Conservation (phyloP, 2,888 invertebrate species). For the Epistrophe grossulariae region DNA sequence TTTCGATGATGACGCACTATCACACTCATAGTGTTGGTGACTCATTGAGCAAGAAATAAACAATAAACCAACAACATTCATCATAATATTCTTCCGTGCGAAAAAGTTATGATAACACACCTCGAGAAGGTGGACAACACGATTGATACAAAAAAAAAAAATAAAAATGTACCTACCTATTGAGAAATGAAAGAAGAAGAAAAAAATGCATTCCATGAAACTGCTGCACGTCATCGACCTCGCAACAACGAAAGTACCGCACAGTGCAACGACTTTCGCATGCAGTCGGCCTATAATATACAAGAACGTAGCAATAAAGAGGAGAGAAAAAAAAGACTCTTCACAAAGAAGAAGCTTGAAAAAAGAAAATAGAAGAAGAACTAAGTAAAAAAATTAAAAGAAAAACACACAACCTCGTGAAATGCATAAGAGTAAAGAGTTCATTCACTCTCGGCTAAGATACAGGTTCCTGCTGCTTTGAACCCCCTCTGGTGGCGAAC, state of each 20-base stretch:
- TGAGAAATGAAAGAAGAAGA: slow-evolving; percentile 6
- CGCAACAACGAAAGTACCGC: slow-evolving; percentile 78
- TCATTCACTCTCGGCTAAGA: slow-evolving; percentile 73
- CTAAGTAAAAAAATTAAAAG: slow-evolving; percentile 34
- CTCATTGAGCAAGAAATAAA: slow-evolving; percentile 34
- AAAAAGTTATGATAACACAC: slow-evolving; percentile 51
- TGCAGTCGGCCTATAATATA: slow-evolving; percentile 61
- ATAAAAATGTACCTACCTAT: background rate
- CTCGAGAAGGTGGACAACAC: slow-evolving; percentile 47
- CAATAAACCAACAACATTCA: slow-evolving; percentile 28
- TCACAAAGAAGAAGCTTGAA: slow-evolving; percentile 64
- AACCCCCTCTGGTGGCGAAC: slow-evolving; percentile 4
- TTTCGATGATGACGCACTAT: slow-evolving; percentile 71
- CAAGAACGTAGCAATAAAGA: slow-evolving; percentile 42
- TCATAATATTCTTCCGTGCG: slow-evolving; percentile 21
- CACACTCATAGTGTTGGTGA: slow-evolving; percentile 31
- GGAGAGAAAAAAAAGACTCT: slow-evolving; percentile 48
- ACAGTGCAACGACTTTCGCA: slow-evolving; percentile 77
- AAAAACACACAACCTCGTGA: slow-evolving; percentile 74
- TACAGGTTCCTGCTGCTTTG: slow-evolving; percentile 69
- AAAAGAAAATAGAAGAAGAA: slow-evolving; percentile 49
- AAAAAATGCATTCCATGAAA: slow-evolving; percentile 67
- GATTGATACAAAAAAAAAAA: slow-evolving; percentile 8
- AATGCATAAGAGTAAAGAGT: slow-evolving; percentile 75
- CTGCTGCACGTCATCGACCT: slow-evolving; percentile 69